phyloP scores from a whole-genome alignment of 2,113 vertebrate genomes.

The Nyctibius bracteatus region DNA sequence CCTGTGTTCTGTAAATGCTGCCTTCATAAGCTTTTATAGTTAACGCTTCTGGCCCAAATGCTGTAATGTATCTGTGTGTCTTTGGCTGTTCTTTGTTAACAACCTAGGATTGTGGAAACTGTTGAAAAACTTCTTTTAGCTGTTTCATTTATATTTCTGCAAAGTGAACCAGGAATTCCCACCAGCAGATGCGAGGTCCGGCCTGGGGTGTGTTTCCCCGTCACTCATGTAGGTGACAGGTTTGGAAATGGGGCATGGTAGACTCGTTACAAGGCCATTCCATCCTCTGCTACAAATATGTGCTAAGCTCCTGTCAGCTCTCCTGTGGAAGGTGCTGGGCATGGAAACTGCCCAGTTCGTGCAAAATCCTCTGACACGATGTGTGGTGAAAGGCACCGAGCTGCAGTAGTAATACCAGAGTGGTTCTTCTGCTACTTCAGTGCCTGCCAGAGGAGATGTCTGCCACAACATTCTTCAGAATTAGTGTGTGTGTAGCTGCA shows the following conservation, averaged over 20 bases:
- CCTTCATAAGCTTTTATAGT: not conserved
- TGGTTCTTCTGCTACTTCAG: not conserved
- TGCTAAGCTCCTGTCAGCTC: not conserved
- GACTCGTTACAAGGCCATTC: fast-evolving
- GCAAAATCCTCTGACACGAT: not conserved
- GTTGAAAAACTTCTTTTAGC: not conserved
- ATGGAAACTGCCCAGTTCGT: not conserved
- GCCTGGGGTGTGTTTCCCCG: fast-evolving
- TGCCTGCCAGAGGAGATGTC: not conserved
- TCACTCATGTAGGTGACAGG: fast-evolving
- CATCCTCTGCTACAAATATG: not conserved
- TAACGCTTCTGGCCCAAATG: not conserved
- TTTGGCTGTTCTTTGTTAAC: not conserved
- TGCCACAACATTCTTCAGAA: not conserved
- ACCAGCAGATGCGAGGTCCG: not conserved
- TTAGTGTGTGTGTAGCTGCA: fast-evolving
- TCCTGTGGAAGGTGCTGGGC: fast-evolving
- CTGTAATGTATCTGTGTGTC: not conserved
- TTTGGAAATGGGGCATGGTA: fast-evolving
- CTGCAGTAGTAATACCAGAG: not conserved
- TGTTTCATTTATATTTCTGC: not conserved
- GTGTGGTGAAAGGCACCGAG: not conserved
- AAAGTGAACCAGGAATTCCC: not conserved
- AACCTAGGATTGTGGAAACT: not conserved
- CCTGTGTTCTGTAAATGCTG: not conserved